Percentiles rank a stretch among this genome's conserved stretches.
Evolutionary conservation across 2,888 invertebrate genomes (phyloP).

Genomic region (Epistrophella euchroma): DNA sequence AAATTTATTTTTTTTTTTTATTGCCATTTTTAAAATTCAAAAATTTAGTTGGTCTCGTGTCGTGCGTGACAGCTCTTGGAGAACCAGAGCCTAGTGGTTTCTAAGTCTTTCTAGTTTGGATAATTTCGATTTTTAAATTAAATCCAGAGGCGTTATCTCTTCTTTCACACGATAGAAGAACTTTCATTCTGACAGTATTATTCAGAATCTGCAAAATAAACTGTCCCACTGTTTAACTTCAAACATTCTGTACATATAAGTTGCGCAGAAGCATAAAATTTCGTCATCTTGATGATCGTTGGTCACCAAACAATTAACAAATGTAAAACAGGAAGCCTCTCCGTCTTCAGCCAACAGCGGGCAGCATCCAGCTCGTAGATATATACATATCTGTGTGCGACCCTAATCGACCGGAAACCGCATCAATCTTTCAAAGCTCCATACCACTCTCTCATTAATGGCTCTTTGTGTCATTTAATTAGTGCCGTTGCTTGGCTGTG

Average conservation of each 20-base stretch:
- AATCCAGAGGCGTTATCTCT: too few relatives aligned
- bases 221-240: neutral
- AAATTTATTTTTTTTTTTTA: too few relatives aligned
- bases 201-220: neutral
- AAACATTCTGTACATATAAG: neutral
- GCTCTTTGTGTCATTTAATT: constrained; percentile 69
- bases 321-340: constrained; percentile 73
- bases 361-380: constrained; percentile 65
- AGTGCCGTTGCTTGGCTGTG: constrained; percentile 37
- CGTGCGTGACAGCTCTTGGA: too few relatives aligned
- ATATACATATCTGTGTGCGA: constrained; percentile 50
- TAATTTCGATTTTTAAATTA: too few relatives aligned
- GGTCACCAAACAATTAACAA: constrained; percentile 74
- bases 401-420: constrained; percentile 77
- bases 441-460: constrained; percentile 70
- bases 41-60: too few relatives aligned
- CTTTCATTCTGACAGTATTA: too few relatives aligned
- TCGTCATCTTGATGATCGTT: constrained; percentile 58
- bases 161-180: too few relatives aligned
- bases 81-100: too few relatives aligned
- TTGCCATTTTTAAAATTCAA: too few relatives aligned
- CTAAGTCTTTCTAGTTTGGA: too few relatives aligned
- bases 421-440: constrained; percentile 72
- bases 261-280: constrained; percentile 47
- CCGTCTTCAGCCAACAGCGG: constrained; percentile 10